A percentile compares a stretch with the other conserved stretches of the same genome.
Conservation (phyloP, 2,797 vertebrate species). For the Tympanoctomys barrerae region DNA sequence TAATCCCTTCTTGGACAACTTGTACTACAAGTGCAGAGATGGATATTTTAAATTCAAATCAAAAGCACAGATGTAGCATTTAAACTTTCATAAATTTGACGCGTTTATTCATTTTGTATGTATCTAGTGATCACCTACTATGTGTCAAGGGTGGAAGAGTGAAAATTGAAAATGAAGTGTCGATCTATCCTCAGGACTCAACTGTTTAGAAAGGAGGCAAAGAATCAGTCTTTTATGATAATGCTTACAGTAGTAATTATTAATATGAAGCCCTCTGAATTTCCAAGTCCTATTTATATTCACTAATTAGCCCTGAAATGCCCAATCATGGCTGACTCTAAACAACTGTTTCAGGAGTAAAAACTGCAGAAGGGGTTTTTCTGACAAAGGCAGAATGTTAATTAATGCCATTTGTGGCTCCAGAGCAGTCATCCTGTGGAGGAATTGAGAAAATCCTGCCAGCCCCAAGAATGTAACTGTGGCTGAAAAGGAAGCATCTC, state of each 20-base stretch:
- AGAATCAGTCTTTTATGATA: neutral
- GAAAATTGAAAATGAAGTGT: neutral
- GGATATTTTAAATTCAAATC: constrained; percentile 22
- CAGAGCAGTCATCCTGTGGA: neutral
- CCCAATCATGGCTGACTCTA: constrained; percentile 10
- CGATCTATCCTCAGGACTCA: neutral
- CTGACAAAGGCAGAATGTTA: constrained; percentile 12
- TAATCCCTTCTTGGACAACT: constrained; percentile 67
- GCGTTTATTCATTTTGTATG: neutral
- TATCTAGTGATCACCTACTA: neutral
- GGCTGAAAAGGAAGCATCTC: constrained; percentile 48
- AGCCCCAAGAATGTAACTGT: neutral
- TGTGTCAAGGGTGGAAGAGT: neutral
- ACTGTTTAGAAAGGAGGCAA: neutral
- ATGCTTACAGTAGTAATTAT: neutral
- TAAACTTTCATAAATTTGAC: constrained; percentile 24
- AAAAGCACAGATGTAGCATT: constrained; percentile 57
- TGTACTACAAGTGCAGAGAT: constrained; percentile 61
- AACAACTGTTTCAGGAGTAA: constrained; percentile 54
- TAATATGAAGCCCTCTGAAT: constrained; percentile 32
- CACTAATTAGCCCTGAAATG: constrained; percentile 50
- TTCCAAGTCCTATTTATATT: constrained; percentile 12
- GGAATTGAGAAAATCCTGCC: constrained; percentile 70
- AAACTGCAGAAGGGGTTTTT: neutral
- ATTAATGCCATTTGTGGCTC: neutral